Evolutionary conservation across 2,888 invertebrate genomes (phyloP), one percentile per base, ranked within the genome.

Genomic region (Parnassius apollo): DNA sequence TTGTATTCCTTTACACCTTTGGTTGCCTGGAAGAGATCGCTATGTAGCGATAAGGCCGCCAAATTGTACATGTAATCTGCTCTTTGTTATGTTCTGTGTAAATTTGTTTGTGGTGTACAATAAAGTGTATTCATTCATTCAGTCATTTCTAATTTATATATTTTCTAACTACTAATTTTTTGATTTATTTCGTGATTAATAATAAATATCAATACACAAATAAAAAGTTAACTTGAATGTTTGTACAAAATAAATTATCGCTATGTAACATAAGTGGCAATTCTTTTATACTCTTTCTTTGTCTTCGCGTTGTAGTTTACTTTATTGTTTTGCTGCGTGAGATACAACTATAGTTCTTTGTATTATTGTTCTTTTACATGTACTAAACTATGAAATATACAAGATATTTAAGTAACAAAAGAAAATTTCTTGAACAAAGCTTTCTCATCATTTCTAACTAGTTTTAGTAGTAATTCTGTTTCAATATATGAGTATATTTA

Each of bases 221-320:
- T 2, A 61, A 56, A 59, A 48, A 61, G 44, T 49, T 12, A 18
- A 45, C 50, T 35, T 44, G 12, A 62, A 53, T 58, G 13, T 62
- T 61, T 50, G 52, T 54, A 57, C 44, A 62, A 49, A 53, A 58
- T 25, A 58, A 49, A 49, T 62, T 49, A 58, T 57, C 11, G 48
- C 62, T 53, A 57, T 42, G 57, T 58, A 25, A 25, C 25, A 0
- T 25, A 62, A 62, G 62, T 62, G 58, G 53, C 54, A 53, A 62
- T 58, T 53, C 57, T 58, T 62, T 62, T 51, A 60, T 61, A 49
- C 57, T 9, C 48, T 57, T 62, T 58, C 62, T 62, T 62, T 62
- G 58, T 62, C 54, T 62, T 54, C 49, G 58, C 54, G 53, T 53
- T 53, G 58, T 62, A 62, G 62, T 62, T 62, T 58, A 62, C 62